Conservation (phyloP, 2,113 vertebrate genomes). For the Brachypteracias leptosomus region DNA sequence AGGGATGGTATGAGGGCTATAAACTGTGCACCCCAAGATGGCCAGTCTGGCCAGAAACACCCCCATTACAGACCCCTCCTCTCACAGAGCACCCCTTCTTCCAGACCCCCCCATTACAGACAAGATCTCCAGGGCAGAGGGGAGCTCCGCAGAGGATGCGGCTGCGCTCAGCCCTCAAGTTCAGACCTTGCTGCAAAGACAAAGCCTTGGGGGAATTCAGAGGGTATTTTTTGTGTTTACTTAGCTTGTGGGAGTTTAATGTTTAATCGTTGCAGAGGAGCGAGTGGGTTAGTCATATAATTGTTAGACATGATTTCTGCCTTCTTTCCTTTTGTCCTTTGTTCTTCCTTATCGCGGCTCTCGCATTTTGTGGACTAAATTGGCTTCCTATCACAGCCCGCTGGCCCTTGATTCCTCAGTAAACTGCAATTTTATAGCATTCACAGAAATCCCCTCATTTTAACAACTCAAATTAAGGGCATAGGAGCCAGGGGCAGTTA, state of each 20-base stretch:
- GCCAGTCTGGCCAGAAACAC: background rate
- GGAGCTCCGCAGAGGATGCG: background rate
- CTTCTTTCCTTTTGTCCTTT: conserved; percentile 47
- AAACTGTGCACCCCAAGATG: rapidly evolving
- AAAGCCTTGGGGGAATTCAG: conserved; percentile 31
- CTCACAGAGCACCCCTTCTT: no score
- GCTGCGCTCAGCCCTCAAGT: background rate
- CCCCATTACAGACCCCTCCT: background rate
- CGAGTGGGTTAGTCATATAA: conserved; percentile 24
- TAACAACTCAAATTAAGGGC: background rate
- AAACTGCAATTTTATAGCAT: background rate
- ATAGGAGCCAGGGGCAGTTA: background rate
- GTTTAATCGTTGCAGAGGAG: conserved; percentile 47
- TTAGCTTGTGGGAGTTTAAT: conserved; percentile 52
- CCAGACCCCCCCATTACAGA: background rate
- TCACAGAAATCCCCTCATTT: background rate
- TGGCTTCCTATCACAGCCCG: background rate
- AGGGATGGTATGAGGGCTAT: background rate
- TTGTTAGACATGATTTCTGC: conserved; percentile 29
- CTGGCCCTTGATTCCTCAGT: background rate
- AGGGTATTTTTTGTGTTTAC: background rate
- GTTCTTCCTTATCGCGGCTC: background rate
- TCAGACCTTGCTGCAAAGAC: background rate
- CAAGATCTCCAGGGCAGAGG: background rate
- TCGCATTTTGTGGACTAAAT: background rate